Percentiles rank a stretch among this genome's conserved stretches.
phyloP scores from a whole-genome alignment of 2,113 vertebrate species.

The Tychaedon coryphoeus region DNA sequence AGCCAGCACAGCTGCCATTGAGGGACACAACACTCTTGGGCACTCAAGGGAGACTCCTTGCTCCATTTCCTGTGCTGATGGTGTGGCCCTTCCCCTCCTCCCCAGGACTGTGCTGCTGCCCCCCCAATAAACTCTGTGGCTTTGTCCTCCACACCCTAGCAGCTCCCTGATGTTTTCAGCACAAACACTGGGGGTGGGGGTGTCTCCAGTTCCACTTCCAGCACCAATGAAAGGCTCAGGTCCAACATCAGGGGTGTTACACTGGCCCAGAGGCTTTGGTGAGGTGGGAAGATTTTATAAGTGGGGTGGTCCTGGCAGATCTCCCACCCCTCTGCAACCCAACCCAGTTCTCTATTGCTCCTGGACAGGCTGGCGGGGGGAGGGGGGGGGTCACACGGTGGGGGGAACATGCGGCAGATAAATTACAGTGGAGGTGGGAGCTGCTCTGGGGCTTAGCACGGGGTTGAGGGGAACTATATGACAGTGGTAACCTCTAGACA shows the following conservation, averaged over 20 bases:
- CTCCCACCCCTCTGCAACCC: not conserved
- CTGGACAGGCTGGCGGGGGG: not conserved
- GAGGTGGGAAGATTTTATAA: not conserved
- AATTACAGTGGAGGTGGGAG: constrained; percentile 2
- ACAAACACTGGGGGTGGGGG: not conserved
- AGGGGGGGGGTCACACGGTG: not conserved
- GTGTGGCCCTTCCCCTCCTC: too few relatives aligned
- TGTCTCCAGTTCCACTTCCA: not conserved
- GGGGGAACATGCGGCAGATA: not conserved
- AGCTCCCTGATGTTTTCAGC: not conserved
- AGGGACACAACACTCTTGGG: not conserved
- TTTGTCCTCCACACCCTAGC: not conserved
- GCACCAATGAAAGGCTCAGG: not conserved
- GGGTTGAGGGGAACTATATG: accelerated
- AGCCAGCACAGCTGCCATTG: not conserved
- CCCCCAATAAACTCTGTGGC: not conserved
- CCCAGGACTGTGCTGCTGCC: not conserved
- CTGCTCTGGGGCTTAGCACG: not conserved
- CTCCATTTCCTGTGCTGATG: not conserved
- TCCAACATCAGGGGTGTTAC: not conserved
- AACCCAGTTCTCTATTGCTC: not conserved
- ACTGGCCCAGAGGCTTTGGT: not conserved
- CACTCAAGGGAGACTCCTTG: not conserved
- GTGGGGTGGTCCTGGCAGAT: not conserved
- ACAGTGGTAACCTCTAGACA: not conserved